Evolutionary conservation across 1,140 invertebrate genomes (phyloP).

Genomic region (Drosophila lacertosa): DNA sequence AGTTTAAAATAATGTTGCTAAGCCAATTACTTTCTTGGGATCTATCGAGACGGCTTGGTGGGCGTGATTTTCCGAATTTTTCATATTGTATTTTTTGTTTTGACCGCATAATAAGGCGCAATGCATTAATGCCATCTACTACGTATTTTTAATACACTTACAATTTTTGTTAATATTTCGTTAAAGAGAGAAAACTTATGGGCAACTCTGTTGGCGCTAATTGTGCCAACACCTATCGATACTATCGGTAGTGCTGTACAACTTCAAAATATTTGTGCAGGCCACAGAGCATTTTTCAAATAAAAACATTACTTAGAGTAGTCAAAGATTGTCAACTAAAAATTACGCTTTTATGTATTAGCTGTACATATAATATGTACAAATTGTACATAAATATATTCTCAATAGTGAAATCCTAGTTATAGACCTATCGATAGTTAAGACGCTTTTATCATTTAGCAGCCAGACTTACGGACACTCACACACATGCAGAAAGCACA

Average conservation of each 20-base stretch:
- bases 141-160: neutral
- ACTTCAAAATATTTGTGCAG: neutral
- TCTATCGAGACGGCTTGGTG: neutral
- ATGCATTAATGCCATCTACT: neutral
- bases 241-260: neutral
- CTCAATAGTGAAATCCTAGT: neutral
- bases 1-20: neutral
- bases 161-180: neutral
- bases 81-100: neutral
- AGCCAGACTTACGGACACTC: slow-evolving; percentile 17
- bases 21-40: neutral
- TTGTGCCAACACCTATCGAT: neutral
- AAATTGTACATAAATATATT: neutral
- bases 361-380: too few relatives aligned
- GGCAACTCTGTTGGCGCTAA: slow-evolving; percentile 16
- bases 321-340: too few relatives aligned
- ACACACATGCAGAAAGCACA: slow-evolving; percentile 5
- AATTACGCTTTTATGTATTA: too few relatives aligned
- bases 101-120: neutral
- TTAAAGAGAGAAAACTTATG: slow-evolving; percentile 20
- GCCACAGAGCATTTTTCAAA: too few relatives aligned
- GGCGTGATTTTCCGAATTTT: neutral
- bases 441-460: neutral
- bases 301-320: too few relatives aligned
- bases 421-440: slow-evolving; percentile 17